Percentiles rank a stretch among this genome's conserved stretches.
These are phyloP conservation scores for Cottoperca gobio DNA, from an alignment of 2,797 vertebrate species.

Conservation along the genomic window DNA sequence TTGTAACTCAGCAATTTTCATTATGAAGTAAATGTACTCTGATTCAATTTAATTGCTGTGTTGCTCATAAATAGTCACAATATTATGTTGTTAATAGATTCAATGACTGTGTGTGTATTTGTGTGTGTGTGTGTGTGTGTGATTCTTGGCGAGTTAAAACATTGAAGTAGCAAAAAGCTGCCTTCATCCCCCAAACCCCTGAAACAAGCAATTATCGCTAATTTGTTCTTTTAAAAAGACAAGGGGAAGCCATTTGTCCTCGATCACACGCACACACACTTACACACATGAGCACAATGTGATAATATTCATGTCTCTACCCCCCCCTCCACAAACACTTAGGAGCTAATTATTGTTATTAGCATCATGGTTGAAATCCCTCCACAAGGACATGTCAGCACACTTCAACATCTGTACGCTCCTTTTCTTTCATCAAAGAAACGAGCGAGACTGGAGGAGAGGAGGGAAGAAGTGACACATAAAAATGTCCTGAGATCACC, in stretches of 20 bases:
- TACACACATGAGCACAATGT: constrained; percentile 63
- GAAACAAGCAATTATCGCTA: constrained; percentile 84
- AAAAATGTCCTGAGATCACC: constrained; percentile 84
- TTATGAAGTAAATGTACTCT: constrained; percentile 55
- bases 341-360: constrained; percentile 90
- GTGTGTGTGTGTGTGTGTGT: constrained; percentile 31
- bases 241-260: constrained; percentile 80
- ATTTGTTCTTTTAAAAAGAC: constrained; percentile 85
- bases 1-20: constrained; percentile 50
- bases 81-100: constrained; percentile 72
- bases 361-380: constrained; percentile 88
- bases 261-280: constrained; percentile 40
- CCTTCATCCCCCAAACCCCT: constrained; percentile 76
- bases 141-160: constrained; percentile 57
- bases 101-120: constrained; percentile 29
- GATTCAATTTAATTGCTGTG: constrained; percentile 67
- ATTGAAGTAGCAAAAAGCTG: constrained; percentile 77
- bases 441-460: constrained; percentile 26
- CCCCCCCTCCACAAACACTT: constrained; percentile 84
- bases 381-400: constrained; percentile 87
- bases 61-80: constrained; percentile 72
- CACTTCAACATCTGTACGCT: constrained; percentile 81
- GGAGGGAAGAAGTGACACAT: constrained; percentile 71
- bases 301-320: constrained; percentile 86
- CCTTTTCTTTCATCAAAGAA: constrained; percentile 63